Base-by-base conservation (phyloP, 2,888 invertebrate genomes). In the Agrotis exclamationis region DNA sequence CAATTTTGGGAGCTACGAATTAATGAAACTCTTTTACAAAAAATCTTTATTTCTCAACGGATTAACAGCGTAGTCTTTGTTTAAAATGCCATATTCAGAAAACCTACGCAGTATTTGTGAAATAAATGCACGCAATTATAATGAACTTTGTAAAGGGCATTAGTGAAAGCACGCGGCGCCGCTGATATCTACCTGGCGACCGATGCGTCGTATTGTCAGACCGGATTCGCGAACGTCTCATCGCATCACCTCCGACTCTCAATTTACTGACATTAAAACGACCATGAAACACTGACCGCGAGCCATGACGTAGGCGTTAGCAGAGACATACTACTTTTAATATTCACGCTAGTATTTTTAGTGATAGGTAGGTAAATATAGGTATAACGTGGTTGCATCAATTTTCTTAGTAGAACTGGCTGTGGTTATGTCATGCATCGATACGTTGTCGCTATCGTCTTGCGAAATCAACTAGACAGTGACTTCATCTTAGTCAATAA, bases 221-320 rank as follows among this genome's bases (percentile, higher is more conserved):
- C 91, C 89, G 88, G 90, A 92, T 93, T 92, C 88, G 63, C 77
- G 66, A 87, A 84, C 75, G 84, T 85, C 85, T 86, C 83, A 82
- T 76, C 72, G 71, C 84, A 85, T 85, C 86, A 86, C 81, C 87
- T 87, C 85, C 83, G 83, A 76, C 74, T 63, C 85, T 85, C 68
- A 87, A 87, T 90, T 90, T 86, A 84, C 83, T 91, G 90, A 92
- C 92, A 92, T 93, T 92, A 92, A 90, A 91, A 88, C 78, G 88
- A 86, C 90, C 90, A 84, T 93, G 91, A 89, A 89, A 91, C 88
- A 90, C 86, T 90, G 88, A 89, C 89, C 87, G 85, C 80, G 70
- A 70, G 79, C 68, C 69, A 75, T 77, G 74, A 79, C 79, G 79
- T 78, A 80, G 71, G 70, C 74, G 72, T 74, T 63, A 76, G 53